These are phyloP conservation scores for Cinclus cinclus DNA, from an alignment of 2,113 vertebrate species.

Conservation along the genomic window DNA sequence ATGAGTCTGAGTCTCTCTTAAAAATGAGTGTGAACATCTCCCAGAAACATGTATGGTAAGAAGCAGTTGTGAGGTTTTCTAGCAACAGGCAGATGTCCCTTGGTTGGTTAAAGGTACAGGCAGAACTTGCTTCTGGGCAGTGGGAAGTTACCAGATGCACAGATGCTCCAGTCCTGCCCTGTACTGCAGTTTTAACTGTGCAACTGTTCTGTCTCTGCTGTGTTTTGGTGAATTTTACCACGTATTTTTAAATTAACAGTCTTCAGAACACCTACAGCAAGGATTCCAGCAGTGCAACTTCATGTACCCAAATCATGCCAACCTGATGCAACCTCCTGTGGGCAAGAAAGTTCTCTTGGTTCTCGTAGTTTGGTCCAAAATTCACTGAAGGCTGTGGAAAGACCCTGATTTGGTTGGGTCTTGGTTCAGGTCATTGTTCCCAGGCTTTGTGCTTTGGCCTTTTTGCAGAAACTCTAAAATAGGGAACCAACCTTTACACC, in stretches of 20 bases:
- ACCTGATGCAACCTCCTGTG: neutral
- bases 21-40: neutral
- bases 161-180: neutral
- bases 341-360: neutral
- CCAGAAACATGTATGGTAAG: neutral
- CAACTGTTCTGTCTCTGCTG: neutral
- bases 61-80: neutral
- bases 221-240: neutral
- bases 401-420: neutral
- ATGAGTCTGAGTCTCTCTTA: neutral
- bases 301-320: neutral
- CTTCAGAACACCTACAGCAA: neutral
- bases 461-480: neutral
- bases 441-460: neutral
- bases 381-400: neutral
- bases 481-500: neutral
- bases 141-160: neutral
- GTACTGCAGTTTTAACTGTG: neutral
- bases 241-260: neutral
- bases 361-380: neutral
- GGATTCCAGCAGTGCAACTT: neutral
- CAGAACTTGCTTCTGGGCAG: neutral
- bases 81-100: neutral
- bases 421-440: neutral
- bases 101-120: neutral